Conservation (phyloP, 2,797 vertebrate genomes). For the Cirrhinus molitorella region DNA sequence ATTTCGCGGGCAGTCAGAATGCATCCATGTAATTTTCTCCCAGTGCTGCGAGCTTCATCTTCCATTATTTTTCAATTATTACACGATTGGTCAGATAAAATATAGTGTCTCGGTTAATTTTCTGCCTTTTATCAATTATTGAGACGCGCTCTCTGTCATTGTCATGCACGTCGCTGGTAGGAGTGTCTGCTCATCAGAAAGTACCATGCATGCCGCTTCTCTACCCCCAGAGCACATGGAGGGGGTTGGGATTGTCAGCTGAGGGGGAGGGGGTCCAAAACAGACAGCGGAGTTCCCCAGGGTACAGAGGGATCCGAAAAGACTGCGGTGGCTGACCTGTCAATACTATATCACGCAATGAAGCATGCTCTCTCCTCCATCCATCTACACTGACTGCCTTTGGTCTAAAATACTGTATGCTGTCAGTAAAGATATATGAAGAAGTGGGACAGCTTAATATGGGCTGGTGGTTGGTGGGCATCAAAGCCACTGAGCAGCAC, state of each 20-base stretch:
- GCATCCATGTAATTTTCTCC: slow-evolving; percentile 21
- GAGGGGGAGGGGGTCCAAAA: slow-evolving; percentile 60
- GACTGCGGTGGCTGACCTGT: slow-evolving; percentile 65
- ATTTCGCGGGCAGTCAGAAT: slow-evolving; percentile 4
- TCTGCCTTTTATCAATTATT: slow-evolving; percentile 25
- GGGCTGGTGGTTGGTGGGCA: slow-evolving; percentile 25
- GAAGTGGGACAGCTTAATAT: slow-evolving; percentile 23
- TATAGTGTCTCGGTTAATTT: slow-evolving; percentile 1
- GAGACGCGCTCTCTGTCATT: slow-evolving; percentile 74
- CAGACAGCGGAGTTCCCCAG: slow-evolving; percentile 61
- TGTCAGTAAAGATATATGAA: slow-evolving; percentile 15
- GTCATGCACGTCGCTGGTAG: slow-evolving; percentile 76
- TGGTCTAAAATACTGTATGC: slow-evolving; percentile 36
- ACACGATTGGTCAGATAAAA: slow-evolving; percentile 19
- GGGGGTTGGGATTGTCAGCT: slow-evolving; percentile 62
- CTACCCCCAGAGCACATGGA: slow-evolving; percentile 67
- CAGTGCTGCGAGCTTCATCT: background rate
- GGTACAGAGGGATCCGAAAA: slow-evolving; percentile 74
- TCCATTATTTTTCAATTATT: slow-evolving; percentile 45
- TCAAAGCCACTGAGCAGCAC: background rate
- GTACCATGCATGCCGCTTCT: slow-evolving; percentile 66
- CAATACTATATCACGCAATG: slow-evolving; percentile 71
- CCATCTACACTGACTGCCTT: slow-evolving; percentile 29
- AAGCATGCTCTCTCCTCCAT: slow-evolving; percentile 40
- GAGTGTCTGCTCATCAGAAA: slow-evolving; percentile 73